Base-by-base conservation (phyloP, 1,140 invertebrate genomes). In the Drosophila equinoxialis region DNA sequence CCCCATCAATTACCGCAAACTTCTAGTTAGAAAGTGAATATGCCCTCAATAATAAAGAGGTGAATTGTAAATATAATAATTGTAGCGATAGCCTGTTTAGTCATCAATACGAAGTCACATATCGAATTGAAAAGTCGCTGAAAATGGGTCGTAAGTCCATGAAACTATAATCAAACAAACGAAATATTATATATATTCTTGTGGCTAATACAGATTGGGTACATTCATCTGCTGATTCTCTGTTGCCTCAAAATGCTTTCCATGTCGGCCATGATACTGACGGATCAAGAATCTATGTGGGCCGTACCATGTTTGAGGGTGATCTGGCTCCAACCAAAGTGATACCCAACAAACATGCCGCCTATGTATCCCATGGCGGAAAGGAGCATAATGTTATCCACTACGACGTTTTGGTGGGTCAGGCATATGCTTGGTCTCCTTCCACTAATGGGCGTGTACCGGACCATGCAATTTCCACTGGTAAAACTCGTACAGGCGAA, bases 131-230 rank as follows among this genome's bases (percentile, higher is more conserved):
- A 37, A 7, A 8, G 17, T 37, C 35, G 7, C 0, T 37, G 2
- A 37, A 37, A 37, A 37, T 37, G 35, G 35, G 8, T 37, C 35
- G 35, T 37, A 37, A 37, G 35, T 37, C 3, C 3, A 37, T 37
- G 10, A 30, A 30, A 1, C 0, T 30, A 30, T 30, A 6, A 30
- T 30, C 2, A 30, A 30, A 30, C 6, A 30, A 30, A 30, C 30
- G 30, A 30, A 30, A 30, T 30, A 30, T 30, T 30, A 1, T 30
- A 6, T 11, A 1, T 1, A 37, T 37, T 37, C 8, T 37, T 11
- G 8, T 37, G 35, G 35, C 10, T 37, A 37, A 30, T 6, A 30
- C 3, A 39, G 37, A 39, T 42, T 92, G 91, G 91, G 81, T 92
- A 51, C 79, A 83, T 70, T 89, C 81, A 42, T 68, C 90, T 41